Base-by-base conservation (phyloP, 1,140 invertebrate species). In the Tachypleus tridentatus region DNA sequence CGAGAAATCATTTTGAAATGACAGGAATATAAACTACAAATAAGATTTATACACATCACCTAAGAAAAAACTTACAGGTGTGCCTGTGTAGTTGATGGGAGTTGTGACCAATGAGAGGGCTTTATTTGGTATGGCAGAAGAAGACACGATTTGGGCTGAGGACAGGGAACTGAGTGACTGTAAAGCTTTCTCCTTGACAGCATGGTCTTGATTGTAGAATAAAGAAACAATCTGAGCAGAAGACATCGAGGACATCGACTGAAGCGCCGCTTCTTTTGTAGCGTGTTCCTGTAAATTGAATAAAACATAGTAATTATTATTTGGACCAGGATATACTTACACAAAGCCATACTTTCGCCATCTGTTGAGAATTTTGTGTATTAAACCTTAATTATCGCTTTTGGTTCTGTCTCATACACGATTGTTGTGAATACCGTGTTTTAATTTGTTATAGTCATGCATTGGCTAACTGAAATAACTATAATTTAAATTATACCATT, bases 61-160 rank as follows among this genome's bases (percentile, higher is more conserved):
- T 51, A 49, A 49, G 8, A 29, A 6, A n/a, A 10, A 7, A 53
- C 64, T 50, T 65, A 65, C 65, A 8, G 53, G 63, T 29, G 63
- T 53, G 53, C 62, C 48, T 7, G 66, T 67, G 10, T 67, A 61
- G 10, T 62, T n/a, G 11, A 58, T 52, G 6, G 60, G 57, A n/a
- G 49, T 62, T 9, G 63, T 62, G n/a, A 58, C 63, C 54, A 67
- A 29, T n/a, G 53, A 62, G 10, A 65, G 62, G n/a, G 64, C 77
- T 72, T 83, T 81, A 76, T 80, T 82, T 75, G 82, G 82, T 73
- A 82, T 82, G 72, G 82, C 84, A 71, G 83, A 85, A 66, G 88
- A 89, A 69, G 92, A 93, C 65, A 96, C 91, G 77, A 97, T 96
- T 83, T 97, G 93, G 71, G 93, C 93, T 76, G 91, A 93, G 72